These are phyloP conservation scores for Anastrepha ludens DNA, from an alignment of 1,140 invertebrate species.

Conservation along the genomic window DNA sequence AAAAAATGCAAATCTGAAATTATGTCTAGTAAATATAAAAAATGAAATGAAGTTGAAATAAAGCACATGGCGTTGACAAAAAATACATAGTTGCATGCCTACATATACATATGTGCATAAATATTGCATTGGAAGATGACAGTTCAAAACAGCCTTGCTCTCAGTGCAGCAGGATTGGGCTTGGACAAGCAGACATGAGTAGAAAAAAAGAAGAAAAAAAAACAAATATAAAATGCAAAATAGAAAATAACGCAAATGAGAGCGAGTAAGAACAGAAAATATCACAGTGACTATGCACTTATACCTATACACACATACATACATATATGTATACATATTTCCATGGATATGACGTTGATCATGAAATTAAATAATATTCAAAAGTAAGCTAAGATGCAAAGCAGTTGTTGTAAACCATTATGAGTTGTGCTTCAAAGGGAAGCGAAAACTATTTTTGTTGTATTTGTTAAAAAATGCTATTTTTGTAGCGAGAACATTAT, in stretches of 20 bases:
- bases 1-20: neutral
- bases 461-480: neutral
- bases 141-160: neutral
- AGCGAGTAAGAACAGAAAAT: no score
- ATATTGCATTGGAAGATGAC: neutral
- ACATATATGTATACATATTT: neutral
- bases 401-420: neutral
- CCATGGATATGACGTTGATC: neutral
- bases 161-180: neutral
- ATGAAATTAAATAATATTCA: neutral
- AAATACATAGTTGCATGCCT: neutral
- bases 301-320: neutral
- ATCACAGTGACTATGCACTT: neutral
- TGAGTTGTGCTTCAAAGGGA: neutral
- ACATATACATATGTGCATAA: neutral
- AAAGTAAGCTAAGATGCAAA: neutral
- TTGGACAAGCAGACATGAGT: neutral
- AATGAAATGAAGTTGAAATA: slow-evolving; percentile 52
- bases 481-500: neutral
- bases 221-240: neutral
- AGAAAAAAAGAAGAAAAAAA: neutral
- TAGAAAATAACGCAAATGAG: no score
- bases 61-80: slow-evolving; percentile 12
- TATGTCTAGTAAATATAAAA: slow-evolving; percentile 13
- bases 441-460: neutral